Conservation (phyloP, 2,113 vertebrate genomes). For the Ailuropoda melanoleuca region DNA sequence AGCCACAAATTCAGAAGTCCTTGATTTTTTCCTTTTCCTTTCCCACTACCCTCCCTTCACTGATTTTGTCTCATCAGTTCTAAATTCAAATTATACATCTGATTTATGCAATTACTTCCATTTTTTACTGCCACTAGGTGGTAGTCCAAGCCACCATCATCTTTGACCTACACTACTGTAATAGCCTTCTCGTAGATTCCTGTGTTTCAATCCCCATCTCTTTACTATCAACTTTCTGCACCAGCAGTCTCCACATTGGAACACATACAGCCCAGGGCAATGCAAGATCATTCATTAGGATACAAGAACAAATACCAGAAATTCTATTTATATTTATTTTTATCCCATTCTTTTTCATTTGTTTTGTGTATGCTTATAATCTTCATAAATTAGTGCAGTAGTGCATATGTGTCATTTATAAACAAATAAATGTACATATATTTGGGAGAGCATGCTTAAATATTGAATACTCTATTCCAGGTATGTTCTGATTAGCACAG, state of each 20-base stretch:
- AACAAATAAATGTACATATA: not conserved
- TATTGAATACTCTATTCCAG: not conserved
- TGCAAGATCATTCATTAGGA: not conserved
- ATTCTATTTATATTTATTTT: conserved; percentile 15
- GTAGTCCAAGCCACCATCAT: conserved; percentile 37
- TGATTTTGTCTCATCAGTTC: not conserved
- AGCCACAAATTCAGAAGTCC: not conserved
- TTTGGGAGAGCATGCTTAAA: not conserved
- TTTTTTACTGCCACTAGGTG: conserved; percentile 46
- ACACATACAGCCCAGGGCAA: not conserved
- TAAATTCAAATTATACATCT: not conserved
- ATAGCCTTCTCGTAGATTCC: not conserved
- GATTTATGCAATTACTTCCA: not conserved
- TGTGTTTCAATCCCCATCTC: not conserved
- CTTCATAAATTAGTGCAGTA: not conserved
- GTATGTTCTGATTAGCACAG: not conserved
- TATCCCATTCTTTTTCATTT: not conserved
- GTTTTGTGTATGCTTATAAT: not conserved
- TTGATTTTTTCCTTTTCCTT: not conserved
- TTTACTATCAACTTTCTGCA: not conserved
- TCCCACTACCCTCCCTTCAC: not conserved
- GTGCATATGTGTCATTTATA: not conserved
- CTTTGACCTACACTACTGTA: not conserved
- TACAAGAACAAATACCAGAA: not conserved
- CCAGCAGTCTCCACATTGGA: not conserved